phyloP scores from a whole-genome alignment of 2,113 vertebrate species.

The Cairina moschata region DNA sequence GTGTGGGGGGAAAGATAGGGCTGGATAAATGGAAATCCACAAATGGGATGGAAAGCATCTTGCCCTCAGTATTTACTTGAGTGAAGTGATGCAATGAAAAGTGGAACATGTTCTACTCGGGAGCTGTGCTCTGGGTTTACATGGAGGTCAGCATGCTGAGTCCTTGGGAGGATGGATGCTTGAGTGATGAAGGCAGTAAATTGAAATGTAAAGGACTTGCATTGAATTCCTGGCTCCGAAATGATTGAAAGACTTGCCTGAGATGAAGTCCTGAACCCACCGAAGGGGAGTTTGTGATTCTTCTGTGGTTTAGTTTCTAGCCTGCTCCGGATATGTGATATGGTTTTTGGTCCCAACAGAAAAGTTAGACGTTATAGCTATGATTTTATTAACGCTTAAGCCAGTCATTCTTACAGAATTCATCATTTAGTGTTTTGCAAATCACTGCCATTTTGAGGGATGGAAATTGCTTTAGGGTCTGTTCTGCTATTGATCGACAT shows the following conservation, averaged over 20 bases:
- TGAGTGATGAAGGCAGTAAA: not conserved
- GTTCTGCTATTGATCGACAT: not conserved
- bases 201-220: not conserved
- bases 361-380: conserved; percentile 31
- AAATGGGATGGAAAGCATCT: not conserved
- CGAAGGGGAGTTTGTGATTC: conserved; percentile 9
- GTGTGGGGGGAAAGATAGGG: not conserved
- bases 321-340: not conserved
- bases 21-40: not conserved
- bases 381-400: conserved; percentile 14
- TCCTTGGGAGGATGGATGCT: conserved; percentile 8
- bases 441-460: conserved; percentile 46
- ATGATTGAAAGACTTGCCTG: conserved; percentile 12
- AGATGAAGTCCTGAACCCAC: conserved; percentile 31
- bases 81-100: not conserved
- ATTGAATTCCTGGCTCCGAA: conserved; percentile 1
- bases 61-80: not conserved
- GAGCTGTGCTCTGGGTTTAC: not conserved
- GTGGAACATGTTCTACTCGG: not conserved
- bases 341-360: not conserved
- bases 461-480: conserved; percentile 4
- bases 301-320: conserved; percentile 37
- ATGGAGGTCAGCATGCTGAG: not conserved
- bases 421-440: conserved; percentile 11
- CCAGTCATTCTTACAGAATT: conserved; percentile 10